Conservation (phyloP, 2,113 vertebrate species). For the Xenopus laevis region DNA sequence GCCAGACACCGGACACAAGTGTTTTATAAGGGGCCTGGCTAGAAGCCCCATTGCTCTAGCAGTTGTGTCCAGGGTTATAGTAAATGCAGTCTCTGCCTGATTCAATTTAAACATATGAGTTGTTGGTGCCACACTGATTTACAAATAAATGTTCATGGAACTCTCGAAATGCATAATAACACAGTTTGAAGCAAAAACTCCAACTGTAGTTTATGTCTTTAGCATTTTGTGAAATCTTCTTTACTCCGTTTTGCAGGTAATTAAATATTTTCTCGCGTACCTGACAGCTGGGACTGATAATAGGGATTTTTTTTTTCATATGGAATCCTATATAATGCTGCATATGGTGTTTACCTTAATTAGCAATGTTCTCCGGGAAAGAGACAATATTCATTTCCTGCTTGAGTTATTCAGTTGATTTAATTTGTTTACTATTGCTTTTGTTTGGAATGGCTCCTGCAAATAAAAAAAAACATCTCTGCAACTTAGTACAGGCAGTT, state of each 20-base stretch:
- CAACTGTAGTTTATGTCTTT: no score
- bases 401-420: neutral
- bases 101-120: no score
- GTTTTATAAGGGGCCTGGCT: no score
- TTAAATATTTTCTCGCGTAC: neutral
- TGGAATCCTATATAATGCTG: neutral
- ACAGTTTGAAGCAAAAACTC: no score
- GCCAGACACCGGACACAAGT: no score
- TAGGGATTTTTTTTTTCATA: neutral
- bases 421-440: constrained; percentile 4
- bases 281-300: neutral
- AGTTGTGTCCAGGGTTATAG: no score
- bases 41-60: no score
- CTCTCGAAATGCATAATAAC: no score
- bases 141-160: no score
- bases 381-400: neutral
- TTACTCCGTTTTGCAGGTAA: neutral
- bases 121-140: no score
- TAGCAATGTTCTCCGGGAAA: neutral
- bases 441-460: neutral
- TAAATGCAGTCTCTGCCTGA: no score
- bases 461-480: neutral
- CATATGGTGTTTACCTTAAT: constrained; percentile 3
- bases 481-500: neutral
- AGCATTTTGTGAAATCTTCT: neutral